These are phyloP conservation scores for Podiceps cristatus DNA, from an alignment of 2,113 vertebrate species.

Conservation along the genomic window DNA sequence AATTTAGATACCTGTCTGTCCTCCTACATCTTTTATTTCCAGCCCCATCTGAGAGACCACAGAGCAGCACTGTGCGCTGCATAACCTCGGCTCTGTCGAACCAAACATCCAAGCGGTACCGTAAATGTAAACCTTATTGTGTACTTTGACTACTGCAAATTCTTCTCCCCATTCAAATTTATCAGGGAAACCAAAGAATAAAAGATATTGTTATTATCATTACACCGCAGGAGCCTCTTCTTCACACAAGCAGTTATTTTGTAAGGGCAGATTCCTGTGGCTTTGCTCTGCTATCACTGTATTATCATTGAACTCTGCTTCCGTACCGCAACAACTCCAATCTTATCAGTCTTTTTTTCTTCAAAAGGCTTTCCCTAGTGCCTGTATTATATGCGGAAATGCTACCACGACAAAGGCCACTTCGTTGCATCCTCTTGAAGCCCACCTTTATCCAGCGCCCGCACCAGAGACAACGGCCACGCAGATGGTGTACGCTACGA, in stretches of 20 bases:
- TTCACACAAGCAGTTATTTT: not conserved
- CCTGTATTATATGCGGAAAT: not conserved
- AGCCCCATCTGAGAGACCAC: not conserved
- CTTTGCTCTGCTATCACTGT: not conserved
- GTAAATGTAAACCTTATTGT: not conserved
- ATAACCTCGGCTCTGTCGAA: not conserved
- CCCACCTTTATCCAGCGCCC: not conserved
- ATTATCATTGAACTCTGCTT: not conserved
- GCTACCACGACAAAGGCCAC: not conserved
- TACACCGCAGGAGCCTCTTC: not conserved
- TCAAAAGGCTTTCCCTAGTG: not conserved
- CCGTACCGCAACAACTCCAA: not conserved
- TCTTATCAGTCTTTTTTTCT: not conserved
- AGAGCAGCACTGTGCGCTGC: not conserved
- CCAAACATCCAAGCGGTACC: not conserved
- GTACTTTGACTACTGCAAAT: not conserved
- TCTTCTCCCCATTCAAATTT: not conserved
- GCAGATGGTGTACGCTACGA: not conserved
- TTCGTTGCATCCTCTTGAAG: not conserved
- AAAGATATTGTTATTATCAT: not conserved
- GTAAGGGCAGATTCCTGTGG: not conserved
- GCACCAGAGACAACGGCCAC: rapidly evolving
- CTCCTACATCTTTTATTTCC: not conserved
- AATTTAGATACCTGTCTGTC: not conserved
- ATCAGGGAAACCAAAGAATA: not conserved